These are phyloP conservation scores for Poecile montanus DNA, from an alignment of 2,797 vertebrate genomes.

Conservation along the genomic window DNA sequence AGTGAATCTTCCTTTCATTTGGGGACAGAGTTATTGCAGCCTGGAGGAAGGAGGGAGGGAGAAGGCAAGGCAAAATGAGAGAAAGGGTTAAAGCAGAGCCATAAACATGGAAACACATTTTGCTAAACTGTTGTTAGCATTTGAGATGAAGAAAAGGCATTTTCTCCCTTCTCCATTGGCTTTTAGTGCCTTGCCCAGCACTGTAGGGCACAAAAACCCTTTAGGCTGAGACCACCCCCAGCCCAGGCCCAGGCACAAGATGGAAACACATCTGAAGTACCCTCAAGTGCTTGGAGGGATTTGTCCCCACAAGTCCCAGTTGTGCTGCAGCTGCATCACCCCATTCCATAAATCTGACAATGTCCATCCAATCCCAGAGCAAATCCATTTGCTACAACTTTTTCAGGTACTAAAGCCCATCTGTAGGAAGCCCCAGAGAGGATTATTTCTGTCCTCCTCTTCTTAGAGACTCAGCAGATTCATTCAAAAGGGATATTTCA, in stretches of 20 bases:
- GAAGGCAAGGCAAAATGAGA: not conserved
- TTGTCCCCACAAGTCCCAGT: not conserved
- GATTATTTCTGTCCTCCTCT: constrained; percentile 42
- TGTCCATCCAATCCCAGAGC: not conserved
- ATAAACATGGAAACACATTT: not conserved
- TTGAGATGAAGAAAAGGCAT: not conserved
- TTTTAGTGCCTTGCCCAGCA: not conserved
- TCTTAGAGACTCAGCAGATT: constrained; percentile 9
- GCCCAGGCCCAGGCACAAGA: rapidly evolving
- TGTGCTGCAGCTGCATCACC: not conserved
- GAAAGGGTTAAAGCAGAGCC: not conserved
- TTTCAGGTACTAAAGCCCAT: not conserved
- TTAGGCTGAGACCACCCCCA: not conserved
- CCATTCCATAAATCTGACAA: not conserved
- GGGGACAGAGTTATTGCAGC: not conserved
- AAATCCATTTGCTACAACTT: constrained; percentile 26
- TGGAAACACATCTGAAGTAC: not conserved
- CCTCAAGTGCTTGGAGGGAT: not conserved
- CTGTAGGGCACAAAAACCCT: not conserved
- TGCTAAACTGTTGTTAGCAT: not conserved
- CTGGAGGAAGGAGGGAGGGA: not conserved
- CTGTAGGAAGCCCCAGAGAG: not conserved
- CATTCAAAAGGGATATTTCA: not conserved
- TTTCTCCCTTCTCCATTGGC: not conserved
- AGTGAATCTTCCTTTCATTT: not conserved